A percentile compares a stretch with the other conserved stretches of the same genome.
phyloP scores from a whole-genome alignment of 2,797 vertebrate species.

The Anguilla anguilla region DNA sequence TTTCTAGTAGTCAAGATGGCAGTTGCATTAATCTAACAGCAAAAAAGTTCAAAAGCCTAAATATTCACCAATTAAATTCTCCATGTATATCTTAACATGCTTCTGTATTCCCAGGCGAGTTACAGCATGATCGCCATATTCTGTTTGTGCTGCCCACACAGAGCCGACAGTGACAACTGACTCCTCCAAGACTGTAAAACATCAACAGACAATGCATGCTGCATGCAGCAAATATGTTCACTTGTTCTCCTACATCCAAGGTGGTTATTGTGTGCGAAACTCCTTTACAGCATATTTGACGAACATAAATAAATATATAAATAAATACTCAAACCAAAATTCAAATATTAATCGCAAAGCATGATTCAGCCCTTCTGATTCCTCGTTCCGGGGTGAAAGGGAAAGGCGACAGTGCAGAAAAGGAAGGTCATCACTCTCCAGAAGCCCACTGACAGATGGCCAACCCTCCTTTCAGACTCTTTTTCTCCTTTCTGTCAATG shows the following conservation, averaged over 20 bases:
- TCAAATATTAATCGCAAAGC: not conserved
- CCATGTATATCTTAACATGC: not conserved
- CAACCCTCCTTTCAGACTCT: slow-evolving; percentile 58
- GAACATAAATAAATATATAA: too few species aligned
- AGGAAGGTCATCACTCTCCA: slow-evolving; percentile 44
- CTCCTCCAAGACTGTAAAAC: not conserved
- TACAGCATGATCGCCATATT: not conserved
- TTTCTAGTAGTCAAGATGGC: not conserved
- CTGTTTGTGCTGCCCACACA: not conserved
- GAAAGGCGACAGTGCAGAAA: slow-evolving; percentile 32
- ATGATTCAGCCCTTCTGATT: slow-evolving; percentile 13
- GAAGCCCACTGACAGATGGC: slow-evolving; percentile 60
- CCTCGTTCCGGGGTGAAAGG: slow-evolving; percentile 14
- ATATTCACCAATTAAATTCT: not conserved
- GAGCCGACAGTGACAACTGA: not conserved
- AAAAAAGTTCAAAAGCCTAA: not conserved
- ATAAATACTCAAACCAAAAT: slow-evolving; percentile 17
- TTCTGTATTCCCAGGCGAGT: not conserved
- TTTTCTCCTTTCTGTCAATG: slow-evolving; percentile 57
- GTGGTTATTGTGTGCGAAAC: not conserved
- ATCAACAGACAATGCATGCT: not conserved
- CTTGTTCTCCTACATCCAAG: not conserved
- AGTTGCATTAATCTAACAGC: not conserved
- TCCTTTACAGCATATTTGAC: not conserved
- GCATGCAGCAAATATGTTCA: not conserved